Conservation (phyloP, 1,140 invertebrate genomes). For the Zeugodacus cucurbitae region DNA sequence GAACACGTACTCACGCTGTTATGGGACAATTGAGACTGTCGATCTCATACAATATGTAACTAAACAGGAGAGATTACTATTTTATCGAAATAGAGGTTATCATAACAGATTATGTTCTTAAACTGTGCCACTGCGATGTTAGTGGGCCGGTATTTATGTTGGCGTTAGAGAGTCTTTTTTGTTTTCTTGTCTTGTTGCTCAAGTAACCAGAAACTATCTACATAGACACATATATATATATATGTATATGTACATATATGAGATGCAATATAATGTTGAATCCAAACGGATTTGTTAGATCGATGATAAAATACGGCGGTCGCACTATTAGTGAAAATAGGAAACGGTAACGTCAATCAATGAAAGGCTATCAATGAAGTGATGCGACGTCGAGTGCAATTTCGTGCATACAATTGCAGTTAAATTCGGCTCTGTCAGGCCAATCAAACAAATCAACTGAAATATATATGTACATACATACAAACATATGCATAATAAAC, state of each 20-base stretch:
- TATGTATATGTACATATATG: neutral
- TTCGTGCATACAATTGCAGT: neutral
- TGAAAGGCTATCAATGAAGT: neutral
- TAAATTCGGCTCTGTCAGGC: neutral
- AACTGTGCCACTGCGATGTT: neutral
- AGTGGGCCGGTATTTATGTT: neutral
- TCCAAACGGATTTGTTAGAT: conserved; percentile 27
- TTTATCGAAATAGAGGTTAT: neutral
- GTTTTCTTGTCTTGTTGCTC: neutral
- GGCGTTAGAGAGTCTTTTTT: neutral
- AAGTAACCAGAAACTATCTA: neutral
- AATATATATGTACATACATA: neutral
- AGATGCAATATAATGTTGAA: conserved; percentile 7
- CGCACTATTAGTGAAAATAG: neutral
- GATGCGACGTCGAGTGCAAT: conserved; percentile 20
- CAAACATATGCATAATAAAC: neutral
- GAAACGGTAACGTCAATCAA: neutral
- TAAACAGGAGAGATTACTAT: neutral
- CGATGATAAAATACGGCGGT: conserved; percentile 18
- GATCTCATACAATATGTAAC: neutral
- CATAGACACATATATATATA: neutral
- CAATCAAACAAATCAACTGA: conserved; percentile 22
- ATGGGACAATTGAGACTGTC: neutral
- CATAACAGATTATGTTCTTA: neutral
- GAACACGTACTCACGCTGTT: neutral